phyloP scores from a whole-genome alignment of 2,797 vertebrate species.

The Channallabes apus region DNA sequence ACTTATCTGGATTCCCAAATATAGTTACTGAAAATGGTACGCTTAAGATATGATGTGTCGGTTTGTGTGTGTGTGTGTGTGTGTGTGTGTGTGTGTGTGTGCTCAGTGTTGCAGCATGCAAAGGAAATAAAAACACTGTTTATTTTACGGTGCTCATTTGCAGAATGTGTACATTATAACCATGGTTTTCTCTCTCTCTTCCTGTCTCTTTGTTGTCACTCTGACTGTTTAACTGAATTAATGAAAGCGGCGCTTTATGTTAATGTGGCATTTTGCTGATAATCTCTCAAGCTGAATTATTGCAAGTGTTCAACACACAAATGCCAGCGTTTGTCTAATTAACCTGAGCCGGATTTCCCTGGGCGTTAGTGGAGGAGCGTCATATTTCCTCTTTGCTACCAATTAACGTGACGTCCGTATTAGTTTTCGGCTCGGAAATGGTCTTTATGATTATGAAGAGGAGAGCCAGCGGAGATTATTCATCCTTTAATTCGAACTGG shows the following conservation, averaged over 20 bases:
- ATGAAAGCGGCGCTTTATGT: conserved; percentile 59
- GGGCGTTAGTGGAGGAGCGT: conserved; percentile 29
- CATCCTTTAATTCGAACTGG: background rate
- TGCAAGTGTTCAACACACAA: conserved; percentile 63
- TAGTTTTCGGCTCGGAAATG: background rate
- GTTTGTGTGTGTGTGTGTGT: conserved; percentile 5
- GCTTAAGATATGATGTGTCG: background rate
- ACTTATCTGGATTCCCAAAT: background rate
- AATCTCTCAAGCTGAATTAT: conserved; percentile 60
- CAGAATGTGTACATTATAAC: background rate
- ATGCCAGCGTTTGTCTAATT: conserved; percentile 67
- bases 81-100: background rate
- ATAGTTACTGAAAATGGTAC: background rate
- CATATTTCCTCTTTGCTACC: conserved; percentile 40
- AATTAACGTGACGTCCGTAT: conserved; percentile 32
- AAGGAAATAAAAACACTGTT: background rate
- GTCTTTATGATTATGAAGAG: conserved; percentile 1
- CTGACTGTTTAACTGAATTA: conserved; percentile 59
- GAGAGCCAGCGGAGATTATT: background rate
- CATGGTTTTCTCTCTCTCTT: background rate
- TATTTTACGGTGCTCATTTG: background rate
- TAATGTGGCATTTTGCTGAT: conserved; percentile 71
- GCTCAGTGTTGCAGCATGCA: background rate
- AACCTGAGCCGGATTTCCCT: conserved; percentile 58
- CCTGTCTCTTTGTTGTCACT: conserved; percentile 15